Evolutionary conservation across 2,113 vertebrate species (phyloP), one percentile per base, ranked within the genome.

Genomic region (Hippotragus niger): DNA sequence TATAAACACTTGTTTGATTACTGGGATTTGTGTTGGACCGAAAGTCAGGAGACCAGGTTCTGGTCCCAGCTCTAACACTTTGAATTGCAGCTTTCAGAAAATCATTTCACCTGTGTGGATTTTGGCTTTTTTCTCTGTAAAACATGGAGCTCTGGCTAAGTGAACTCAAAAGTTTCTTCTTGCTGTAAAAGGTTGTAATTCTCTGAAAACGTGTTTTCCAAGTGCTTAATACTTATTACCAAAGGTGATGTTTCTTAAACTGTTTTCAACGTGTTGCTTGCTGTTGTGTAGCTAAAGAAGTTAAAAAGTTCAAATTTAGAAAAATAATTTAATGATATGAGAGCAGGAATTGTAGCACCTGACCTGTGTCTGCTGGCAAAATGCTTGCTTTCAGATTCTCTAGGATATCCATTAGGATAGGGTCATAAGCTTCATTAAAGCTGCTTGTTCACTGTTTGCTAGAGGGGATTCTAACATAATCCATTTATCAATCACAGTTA

Each of bases 401-500:
- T 64, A 50, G 74, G 36, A 83, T 88, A 88, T 94, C 71, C 64
- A 13, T 81, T 81, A 91, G 53, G 40, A 86, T 90, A 88, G 67
- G 96, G 88, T 96, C 96, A 94, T 64, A 97, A 95, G 85, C 88
- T 45, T 97, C 85, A 97, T 94, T 96, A 98, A 94, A 94, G 47
- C 71, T 81, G 64, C 93, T 96, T 96, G 88, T 91, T 95, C 64
- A 94, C 58, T 90, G 89, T 96, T 88, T 82, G 88, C 95, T 94
- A 86, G 76, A 88, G 96, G 91, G 96, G 97, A 88, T 98, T 94
- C 85, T 94, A 92, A 82, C 71, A 87, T 62, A 96, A 92, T 95
- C 88, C 45, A 82, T 95, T 95, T 97, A 94, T 97, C 91, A 92
- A 57, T 98, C 90, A 95, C 53, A 53, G 87, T 94, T 93, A 53